Evolutionary conservation across 2,113 vertebrate species (phyloP).

Genomic region (Dromaius novaehollandiae): DNA sequence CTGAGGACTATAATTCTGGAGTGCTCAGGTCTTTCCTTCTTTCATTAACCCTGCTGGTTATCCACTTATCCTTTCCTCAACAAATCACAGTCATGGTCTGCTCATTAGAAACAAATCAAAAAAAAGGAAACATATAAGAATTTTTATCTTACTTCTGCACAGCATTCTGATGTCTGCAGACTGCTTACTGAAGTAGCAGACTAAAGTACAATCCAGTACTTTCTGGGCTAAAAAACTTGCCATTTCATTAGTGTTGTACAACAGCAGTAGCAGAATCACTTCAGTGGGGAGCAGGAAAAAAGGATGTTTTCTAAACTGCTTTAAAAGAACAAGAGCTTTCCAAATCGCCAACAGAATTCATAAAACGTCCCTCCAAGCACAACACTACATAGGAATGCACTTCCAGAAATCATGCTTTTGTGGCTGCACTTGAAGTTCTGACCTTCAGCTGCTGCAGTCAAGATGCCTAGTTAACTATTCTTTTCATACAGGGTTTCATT

Average conservation of each 20-base stretch:
- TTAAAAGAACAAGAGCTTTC: background rate
- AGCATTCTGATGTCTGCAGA: background rate
- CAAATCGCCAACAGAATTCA: background rate
- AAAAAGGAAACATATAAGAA: background rate
- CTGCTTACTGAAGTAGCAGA: background rate
- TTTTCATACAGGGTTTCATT: background rate
- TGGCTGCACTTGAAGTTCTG: background rate
- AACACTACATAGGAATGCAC: accelerated
- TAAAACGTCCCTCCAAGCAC: background rate
- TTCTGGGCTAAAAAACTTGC: background rate
- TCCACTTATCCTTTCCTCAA: background rate
- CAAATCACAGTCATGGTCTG: background rate
- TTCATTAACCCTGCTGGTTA: background rate
- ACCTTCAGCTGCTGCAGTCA: background rate
- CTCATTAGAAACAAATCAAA: background rate
- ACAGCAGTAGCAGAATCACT: background rate
- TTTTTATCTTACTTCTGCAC: background rate
- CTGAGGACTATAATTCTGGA: background rate
- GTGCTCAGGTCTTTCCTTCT: background rate
- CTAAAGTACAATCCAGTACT: background rate
- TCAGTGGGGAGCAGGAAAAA: background rate
- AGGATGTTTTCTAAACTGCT: background rate
- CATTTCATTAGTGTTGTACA: background rate
- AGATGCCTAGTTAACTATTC: background rate
- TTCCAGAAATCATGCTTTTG: background rate